Evolutionary conservation across 2,888 invertebrate genomes (phyloP).

Genomic region (Clusia tigrina): DNA sequence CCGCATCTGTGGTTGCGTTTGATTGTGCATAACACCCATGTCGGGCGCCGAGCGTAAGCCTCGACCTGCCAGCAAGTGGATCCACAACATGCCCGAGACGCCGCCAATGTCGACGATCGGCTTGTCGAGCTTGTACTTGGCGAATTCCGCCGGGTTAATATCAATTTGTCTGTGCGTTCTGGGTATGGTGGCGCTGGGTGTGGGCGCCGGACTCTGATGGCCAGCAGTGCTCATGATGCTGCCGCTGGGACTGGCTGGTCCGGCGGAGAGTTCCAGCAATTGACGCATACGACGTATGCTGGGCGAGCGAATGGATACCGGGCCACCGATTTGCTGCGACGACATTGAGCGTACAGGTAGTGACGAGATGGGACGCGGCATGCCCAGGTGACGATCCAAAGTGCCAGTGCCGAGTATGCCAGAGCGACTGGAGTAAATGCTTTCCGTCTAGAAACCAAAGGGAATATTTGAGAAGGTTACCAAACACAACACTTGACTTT

Average conservation of each 20-base stretch:
- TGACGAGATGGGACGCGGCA: conserved; percentile 68
- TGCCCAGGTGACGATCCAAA: conserved; percentile 72
- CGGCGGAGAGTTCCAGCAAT: conserved; percentile 74
- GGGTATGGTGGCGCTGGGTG: conserved; percentile 80
- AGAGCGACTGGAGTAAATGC: conserved; percentile 72
- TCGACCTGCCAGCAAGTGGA: conserved; percentile 87
- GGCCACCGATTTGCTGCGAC: conserved; percentile 74
- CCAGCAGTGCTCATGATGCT: conserved; percentile 65
- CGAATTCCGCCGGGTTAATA: conserved; percentile 91
- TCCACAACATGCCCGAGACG: conserved; percentile 88
- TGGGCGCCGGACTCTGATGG: conserved; percentile 77
- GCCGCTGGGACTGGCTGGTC: conserved; percentile 68
- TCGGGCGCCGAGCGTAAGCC: conserved; percentile 83
- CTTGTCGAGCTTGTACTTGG: conserved; percentile 90
- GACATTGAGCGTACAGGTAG: conserved; percentile 79
- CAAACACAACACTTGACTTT: background rate
- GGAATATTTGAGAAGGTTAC: background rate
- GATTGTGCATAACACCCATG: conserved; percentile 49
- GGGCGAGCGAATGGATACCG: conserved; percentile 70
- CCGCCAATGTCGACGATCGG: conserved; percentile 69
- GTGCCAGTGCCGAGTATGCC: conserved; percentile 72
- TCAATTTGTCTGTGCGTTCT: conserved; percentile 79
- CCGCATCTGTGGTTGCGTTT: conserved; percentile 69
- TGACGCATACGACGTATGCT: conserved; percentile 84
- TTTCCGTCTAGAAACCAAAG: conserved; percentile 58